phyloP scores from a whole-genome alignment of 2,888 invertebrate species.

The Eristalis pertinax region DNA sequence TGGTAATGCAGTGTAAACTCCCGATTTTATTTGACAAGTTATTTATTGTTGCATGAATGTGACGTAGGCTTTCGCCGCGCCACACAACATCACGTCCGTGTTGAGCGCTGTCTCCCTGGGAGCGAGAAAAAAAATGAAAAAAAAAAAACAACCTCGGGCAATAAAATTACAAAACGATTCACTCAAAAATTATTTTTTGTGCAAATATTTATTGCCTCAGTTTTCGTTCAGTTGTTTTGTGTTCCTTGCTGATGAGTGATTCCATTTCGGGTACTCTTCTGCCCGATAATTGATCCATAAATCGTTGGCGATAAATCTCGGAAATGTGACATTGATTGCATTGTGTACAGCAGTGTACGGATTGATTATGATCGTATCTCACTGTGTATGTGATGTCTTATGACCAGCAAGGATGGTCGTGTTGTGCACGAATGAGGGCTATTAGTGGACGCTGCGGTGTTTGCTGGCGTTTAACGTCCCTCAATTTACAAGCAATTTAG shows the following conservation, averaged over 20 bases:
- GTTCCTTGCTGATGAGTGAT: constrained; percentile 36
- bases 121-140: not conserved
- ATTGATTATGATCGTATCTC: constrained; percentile 4
- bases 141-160: constrained; percentile 4
- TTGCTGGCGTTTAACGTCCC: not conserved
- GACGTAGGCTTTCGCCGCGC: constrained; percentile 20
- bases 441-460: not conserved
- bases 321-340: constrained; percentile 41
- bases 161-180: constrained; percentile 70
- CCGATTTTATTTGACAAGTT: constrained; percentile 70
- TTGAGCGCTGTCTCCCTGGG: not conserved
- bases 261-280: constrained; percentile 21
- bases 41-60: constrained; percentile 60
- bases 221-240: constrained; percentile 34
- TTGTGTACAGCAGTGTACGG: not conserved
- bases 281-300: constrained; percentile 50
- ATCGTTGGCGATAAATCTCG: constrained; percentile 20
- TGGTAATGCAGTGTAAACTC: constrained; percentile 50
- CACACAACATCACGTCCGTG: not conserved
- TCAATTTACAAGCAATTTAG: not conserved
- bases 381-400: not conserved
- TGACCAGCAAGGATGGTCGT: not conserved
- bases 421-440: no score
- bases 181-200: constrained; percentile 67
- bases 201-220: constrained; percentile 53